Evolutionary conservation across 2,113 vertebrate species (phyloP).

Genomic region (Campylomormyrus numenius): DNA sequence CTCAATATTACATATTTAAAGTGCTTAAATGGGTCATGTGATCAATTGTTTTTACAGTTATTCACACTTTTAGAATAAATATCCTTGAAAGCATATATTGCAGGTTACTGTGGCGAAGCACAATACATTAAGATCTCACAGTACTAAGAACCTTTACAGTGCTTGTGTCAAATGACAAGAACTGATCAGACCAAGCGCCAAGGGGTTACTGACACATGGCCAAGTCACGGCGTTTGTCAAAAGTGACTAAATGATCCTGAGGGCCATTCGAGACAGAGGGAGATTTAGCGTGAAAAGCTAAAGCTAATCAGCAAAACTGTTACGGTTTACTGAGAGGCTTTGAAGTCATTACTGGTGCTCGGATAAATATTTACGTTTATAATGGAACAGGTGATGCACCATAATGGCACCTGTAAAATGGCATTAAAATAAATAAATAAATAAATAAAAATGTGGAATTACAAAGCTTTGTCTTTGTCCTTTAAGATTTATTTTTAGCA

Average conservation of each 20-base stretch:
- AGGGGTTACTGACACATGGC: constrained; percentile 50
- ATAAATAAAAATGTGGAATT: not conserved
- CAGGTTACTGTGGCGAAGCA: not conserved
- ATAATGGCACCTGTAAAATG: not conserved
- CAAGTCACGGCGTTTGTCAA: constrained; percentile 53
- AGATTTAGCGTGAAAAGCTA: constrained; percentile 31
- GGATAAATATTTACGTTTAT: not conserved
- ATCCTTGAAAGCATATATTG: not conserved
- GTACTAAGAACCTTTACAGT: constrained; percentile 43
- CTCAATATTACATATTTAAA: not conserved
- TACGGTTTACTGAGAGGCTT: not conserved
- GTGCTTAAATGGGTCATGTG: not conserved
- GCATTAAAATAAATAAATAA: not conserved
- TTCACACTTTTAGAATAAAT: not conserved
- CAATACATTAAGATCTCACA: constrained; percentile 17
- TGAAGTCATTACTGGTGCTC: not conserved
- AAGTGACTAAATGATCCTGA: constrained; percentile 48
- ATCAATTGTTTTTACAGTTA: not conserved
- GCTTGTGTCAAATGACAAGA: constrained; percentile 45
- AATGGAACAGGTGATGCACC: not conserved
- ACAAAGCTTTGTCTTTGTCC: not conserved
- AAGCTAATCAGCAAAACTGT: constrained; percentile 50
- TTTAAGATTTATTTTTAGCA: not conserved
- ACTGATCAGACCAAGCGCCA: constrained; percentile 54
- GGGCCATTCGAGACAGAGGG: constrained; percentile 39